Evolutionary conservation across 2,797 vertebrate species (phyloP).

Genomic region (Bovichtus diacanthus): DNA sequence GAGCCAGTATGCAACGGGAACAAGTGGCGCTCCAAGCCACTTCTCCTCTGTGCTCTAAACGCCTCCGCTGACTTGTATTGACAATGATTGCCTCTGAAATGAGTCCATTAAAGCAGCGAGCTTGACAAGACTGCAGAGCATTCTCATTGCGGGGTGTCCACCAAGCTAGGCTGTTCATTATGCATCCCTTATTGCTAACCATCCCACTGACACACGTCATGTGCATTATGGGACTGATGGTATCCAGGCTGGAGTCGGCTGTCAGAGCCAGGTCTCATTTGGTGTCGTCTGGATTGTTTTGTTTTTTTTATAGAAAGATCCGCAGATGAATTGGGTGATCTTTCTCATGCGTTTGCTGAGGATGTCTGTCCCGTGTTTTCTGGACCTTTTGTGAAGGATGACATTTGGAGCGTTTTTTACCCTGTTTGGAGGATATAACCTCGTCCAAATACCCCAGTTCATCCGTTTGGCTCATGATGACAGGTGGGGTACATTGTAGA

Average conservation of each 20-base stretch:
- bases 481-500: conserved; percentile 27
- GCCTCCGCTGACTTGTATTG: conserved; percentile 89
- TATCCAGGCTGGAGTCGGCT: conserved; percentile 73
- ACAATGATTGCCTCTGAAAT: conserved; percentile 95
- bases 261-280: conserved; percentile 82
- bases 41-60: conserved; percentile 71
- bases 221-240: conserved; percentile 79
- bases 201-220: conserved; percentile 79
- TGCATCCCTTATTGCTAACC: conserved; percentile 79
- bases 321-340: conserved; percentile 79
- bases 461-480: conserved; percentile 49
- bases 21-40: conserved; percentile 38
- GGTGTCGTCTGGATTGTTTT: conserved; percentile 66
- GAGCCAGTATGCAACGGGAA: conserved; percentile 79
- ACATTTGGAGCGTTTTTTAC: conserved; percentile 50
- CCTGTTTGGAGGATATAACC: conserved; percentile 42
- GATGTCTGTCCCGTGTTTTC: conserved; percentile 48
- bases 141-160: conserved; percentile 62
- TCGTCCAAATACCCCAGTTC: conserved; percentile 36
- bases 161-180: conserved; percentile 79
- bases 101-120: conserved; percentile 91
- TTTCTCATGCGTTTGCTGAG: conserved; percentile 62
- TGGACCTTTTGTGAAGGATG: conserved; percentile 69
- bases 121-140: conserved; percentile 85
- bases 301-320: conserved; percentile 43